A percentile compares a stretch with the other conserved stretches of the same genome.
phyloP scores from a whole-genome alignment of 1,140 invertebrate genomes.

The Halesus radiatus region DNA sequence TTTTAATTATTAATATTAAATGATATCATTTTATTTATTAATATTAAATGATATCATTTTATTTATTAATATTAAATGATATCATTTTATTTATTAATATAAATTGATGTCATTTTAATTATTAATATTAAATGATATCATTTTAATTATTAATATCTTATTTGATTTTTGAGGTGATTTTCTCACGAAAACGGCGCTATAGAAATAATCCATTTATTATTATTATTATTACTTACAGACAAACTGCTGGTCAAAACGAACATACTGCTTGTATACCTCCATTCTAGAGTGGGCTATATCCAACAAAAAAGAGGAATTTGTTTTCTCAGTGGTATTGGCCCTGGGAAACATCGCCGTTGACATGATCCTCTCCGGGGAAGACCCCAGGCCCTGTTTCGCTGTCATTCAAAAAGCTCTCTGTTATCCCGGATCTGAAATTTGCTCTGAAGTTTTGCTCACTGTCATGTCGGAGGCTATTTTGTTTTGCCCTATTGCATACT shows the following conservation, averaged over 20 bases:
- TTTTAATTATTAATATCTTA: no score
- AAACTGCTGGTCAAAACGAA: not conserved
- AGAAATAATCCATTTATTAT: no score
- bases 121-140: no score
- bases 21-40: no score
- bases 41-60: no score
- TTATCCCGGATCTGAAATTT: not conserved
- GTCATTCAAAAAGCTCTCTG: conserved; percentile 29
- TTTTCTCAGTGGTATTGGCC: not conserved
- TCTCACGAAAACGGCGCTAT: no score
- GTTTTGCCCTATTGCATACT: conserved; percentile 23
- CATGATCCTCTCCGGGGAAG: conserved; percentile 2
- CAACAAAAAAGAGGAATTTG: conserved; percentile 26
- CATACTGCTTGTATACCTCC: not conserved
- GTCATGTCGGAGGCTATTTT: conserved; percentile 28
- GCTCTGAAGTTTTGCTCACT: conserved; percentile 26
- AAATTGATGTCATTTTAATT: no score
- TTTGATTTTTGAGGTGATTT: no score
- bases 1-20: no score
- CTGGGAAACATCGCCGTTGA: conserved; percentile 17
- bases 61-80: no score
- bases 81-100: no score
- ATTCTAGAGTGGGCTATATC: conserved; percentile 33
- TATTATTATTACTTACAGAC: no score
- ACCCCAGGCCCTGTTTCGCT: conserved; percentile 27